A percentile compares a stretch with the other conserved stretches of the same genome.
Conservation (phyloP, 2,888 invertebrate genomes). For the Limenitis camilla region DNA sequence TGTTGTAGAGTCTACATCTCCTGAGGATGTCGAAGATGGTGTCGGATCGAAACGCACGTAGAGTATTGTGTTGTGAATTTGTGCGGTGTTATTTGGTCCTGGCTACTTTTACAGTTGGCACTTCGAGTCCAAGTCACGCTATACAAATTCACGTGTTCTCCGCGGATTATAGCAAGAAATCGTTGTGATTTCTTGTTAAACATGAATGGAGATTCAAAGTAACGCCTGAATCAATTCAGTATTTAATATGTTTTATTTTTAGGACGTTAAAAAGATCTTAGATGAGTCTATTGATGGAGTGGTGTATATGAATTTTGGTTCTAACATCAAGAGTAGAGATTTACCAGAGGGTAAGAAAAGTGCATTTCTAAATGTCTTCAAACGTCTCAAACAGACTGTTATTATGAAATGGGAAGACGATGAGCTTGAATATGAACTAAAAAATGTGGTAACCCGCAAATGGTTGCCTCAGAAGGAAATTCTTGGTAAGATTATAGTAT, state of each 20-base stretch:
- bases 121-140: too few species aligned
- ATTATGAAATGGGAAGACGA: slow-evolving; percentile 82
- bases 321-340: slow-evolving; percentile 70
- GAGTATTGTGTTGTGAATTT: too few species aligned
- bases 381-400: slow-evolving; percentile 75
- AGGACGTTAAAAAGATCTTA: slow-evolving; percentile 69
- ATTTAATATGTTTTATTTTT: slow-evolving; percentile 21
- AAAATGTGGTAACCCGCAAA: slow-evolving; percentile 72
- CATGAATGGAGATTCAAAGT: too few species aligned
- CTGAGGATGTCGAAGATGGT: too few species aligned
- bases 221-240: too few species aligned
- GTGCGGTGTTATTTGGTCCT: too few species aligned
- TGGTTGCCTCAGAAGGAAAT: slow-evolving; percentile 83
- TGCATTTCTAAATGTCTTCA: slow-evolving; percentile 72
- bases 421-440: slow-evolving; percentile 64
- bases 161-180: too few species aligned
- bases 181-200: too few species aligned
- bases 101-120: too few species aligned
- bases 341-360: slow-evolving; percentile 65
- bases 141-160: too few species aligned
- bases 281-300: slow-evolving; percentile 70
- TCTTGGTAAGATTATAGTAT: slow-evolving; percentile 51
- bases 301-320: slow-evolving; percentile 76
- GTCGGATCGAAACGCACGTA: too few species aligned
- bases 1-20: too few species aligned